Base-by-base conservation (phyloP, 2,797 vertebrate species). In the Antennarius maculatus region DNA sequence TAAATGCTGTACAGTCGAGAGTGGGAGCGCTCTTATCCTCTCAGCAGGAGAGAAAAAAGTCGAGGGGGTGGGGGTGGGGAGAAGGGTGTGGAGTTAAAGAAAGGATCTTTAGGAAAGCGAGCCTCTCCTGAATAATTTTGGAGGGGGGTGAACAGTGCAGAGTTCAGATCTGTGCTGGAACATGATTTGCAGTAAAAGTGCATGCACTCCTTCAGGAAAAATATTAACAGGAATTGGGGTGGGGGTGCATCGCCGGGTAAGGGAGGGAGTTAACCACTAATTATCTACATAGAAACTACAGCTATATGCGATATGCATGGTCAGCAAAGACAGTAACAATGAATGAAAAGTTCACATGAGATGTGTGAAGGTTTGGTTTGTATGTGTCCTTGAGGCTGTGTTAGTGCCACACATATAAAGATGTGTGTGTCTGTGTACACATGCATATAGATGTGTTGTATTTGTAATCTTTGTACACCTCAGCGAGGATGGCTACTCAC, bases 101-200 rank as follows among this genome's bases (percentile, higher is more conserved):
- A 68, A 77, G 68, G 60, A 72, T 73, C 65, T 85, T 77, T 73
- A 71, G 71, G 65, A 59, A 71, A 77, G 69, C 29, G 14, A 71
- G 23, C 64, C 71, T 84, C 73, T 69, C 52, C 54, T 69, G 54
- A 72, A 53, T 82, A 76, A 85, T 86, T 82, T 76, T 55, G 64
- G 80, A 79, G 63, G 71, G 23, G 31, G 74, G 75, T 84, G 81
- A 86, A 79, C 53, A 85, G 83, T 82, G 66, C 79, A 85, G 47
- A 83, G 75, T 85, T 82, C 63, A 6, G 68, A 80, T 82, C 75
- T 66, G 66, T 81, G 77, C 48, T 75, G 77, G 27, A 57, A 64
- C 42, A 54, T 2, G 51, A 79, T 81, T 71, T 75, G 66, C 61
- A 63, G 69, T 64, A 63, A 56, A 75, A 74, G 37, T 28, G 2